These are phyloP conservation scores for Acrocephalus kingi DNA, from an alignment of 2,113 vertebrate species.

Conservation along the genomic window DNA sequence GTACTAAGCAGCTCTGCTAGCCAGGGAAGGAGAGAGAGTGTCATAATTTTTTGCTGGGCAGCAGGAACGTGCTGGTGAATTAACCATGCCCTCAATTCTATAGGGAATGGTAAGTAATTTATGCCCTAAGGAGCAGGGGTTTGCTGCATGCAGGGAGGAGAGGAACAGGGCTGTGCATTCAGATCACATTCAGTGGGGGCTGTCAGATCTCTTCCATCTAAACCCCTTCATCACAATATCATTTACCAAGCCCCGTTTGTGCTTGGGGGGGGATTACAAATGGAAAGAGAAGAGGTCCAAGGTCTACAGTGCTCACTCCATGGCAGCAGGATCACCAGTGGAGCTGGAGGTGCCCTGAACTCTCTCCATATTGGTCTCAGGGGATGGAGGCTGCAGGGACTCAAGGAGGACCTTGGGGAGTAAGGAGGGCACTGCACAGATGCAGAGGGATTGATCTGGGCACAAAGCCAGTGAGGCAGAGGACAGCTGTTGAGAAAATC, in stretches of 20 bases:
- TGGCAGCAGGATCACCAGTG: not conserved
- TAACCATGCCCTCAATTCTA: conserved; percentile 23
- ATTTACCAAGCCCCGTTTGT: not conserved
- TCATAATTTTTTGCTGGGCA: conserved; percentile 19
- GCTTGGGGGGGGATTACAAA: not conserved
- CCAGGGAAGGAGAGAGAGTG: not conserved
- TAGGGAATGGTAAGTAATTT: not conserved
- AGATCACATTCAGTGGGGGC: conserved; percentile 13
- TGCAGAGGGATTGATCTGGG: not conserved
- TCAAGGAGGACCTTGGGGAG: not conserved
- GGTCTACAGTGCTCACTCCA: not conserved
- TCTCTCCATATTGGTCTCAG: not conserved
- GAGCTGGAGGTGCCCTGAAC: not conserved
- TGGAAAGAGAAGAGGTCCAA: not conserved
- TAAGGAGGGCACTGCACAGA: not conserved
- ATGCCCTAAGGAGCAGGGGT: conserved; percentile 18
- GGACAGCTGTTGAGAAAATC: conserved; percentile 37
- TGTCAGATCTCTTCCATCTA: conserved; percentile 13
- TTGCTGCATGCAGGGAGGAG: not conserved
- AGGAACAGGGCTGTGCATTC: conserved; percentile 12
- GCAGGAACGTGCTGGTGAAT: not conserved
- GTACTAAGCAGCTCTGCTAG: not conserved
- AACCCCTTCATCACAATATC: not conserved
- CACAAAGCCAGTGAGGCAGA: not conserved
- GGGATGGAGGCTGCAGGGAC: not conserved